Conservation (phyloP, 2,797 vertebrate species). For the Mus caroli region DNA sequence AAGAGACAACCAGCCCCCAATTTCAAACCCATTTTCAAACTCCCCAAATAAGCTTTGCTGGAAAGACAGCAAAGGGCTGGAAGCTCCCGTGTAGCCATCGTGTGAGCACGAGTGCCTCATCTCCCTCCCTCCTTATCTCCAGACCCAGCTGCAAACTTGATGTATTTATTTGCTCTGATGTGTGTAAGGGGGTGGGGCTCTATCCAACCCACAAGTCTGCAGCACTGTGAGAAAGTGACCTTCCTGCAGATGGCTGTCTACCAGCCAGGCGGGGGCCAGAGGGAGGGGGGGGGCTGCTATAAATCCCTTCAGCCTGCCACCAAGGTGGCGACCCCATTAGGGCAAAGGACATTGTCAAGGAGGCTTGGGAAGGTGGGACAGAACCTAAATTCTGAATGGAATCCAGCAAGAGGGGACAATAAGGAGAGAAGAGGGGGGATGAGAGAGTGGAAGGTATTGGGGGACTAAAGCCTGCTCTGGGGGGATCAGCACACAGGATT, state of each 20-base stretch:
- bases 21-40: conserved; percentile 22
- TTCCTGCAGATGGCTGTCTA: conserved; percentile 48
- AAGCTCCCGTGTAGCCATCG: neutral
- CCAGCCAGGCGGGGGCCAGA: neutral
- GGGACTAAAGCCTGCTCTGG: neutral
- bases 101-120: neutral
- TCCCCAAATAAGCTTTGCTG: neutral
- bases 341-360: neutral
- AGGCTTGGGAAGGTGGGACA: neutral
- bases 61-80: neutral
- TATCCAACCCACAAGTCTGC: conserved; percentile 11
- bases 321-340: neutral
- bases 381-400: neutral
- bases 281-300: neutral
- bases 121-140: conserved; percentile 74
- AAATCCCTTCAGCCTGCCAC: conserved; percentile 64
- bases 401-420: neutral
- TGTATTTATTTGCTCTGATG: conserved; percentile 77
- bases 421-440: neutral
- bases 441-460: neutral
- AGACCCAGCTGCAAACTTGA: conserved; percentile 72
- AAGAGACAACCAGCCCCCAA: neutral
- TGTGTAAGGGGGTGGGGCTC: neutral
- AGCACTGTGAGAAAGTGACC: conserved; percentile 13
- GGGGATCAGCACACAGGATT: neutral